These are phyloP conservation scores for Sapayoa aenigma DNA, from an alignment of 2,113 vertebrate species.

Conservation along the genomic window DNA sequence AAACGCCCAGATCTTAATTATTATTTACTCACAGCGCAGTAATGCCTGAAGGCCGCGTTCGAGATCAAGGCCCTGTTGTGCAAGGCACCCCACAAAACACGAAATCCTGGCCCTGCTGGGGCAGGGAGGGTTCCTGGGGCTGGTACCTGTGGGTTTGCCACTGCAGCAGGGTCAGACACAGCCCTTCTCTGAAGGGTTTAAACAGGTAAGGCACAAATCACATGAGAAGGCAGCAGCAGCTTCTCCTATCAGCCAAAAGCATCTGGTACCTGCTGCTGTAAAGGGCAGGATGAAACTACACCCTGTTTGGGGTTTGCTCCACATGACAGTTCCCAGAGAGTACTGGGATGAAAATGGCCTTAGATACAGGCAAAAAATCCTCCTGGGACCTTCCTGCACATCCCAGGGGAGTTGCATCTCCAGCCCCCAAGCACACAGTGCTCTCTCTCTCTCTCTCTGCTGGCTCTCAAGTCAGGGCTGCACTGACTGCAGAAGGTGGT, in stretches of 20 bases:
- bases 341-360: background rate
- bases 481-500: rapidly evolving
- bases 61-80: slow-evolving; percentile 27
- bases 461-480: background rate
- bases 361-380: background rate
- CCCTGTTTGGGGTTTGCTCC: background rate
- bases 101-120: background rate
- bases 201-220: background rate
- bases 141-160: background rate
- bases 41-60: background rate
- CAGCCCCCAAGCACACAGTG: rapidly evolving
- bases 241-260: background rate
- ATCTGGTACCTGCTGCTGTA: background rate
- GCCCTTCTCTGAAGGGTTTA: background rate
- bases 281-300: background rate
- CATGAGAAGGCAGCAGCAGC: background rate
- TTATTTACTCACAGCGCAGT: background rate
- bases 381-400: background rate
- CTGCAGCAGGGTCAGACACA: background rate
- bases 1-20: slow-evolving; percentile 39
- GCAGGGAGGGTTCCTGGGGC: background rate
- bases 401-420: background rate
- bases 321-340: background rate
- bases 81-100: background rate
- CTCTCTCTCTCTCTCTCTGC: background rate